Conservation (phyloP, 2,797 vertebrate genomes). For the Emydoidea blandingii region DNA sequence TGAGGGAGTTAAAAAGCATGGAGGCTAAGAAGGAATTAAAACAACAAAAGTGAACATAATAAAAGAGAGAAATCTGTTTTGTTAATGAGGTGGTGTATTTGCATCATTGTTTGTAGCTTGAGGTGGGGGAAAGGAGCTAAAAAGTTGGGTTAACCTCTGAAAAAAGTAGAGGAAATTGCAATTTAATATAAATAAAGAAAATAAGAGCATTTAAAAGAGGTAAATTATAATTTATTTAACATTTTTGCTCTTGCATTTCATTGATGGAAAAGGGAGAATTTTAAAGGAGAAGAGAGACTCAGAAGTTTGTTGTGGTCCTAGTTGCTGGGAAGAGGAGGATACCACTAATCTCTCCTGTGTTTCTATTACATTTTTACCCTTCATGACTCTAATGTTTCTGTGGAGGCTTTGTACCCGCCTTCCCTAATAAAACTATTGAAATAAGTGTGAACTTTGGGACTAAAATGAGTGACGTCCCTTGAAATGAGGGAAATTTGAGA, state of each 20-base stretch:
- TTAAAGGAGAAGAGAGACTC: neutral
- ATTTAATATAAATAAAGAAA: neutral
- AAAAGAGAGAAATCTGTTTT: neutral
- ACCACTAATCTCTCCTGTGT: neutral
- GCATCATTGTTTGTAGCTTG: neutral
- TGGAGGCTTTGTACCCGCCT: neutral
- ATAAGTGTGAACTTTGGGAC: neutral
- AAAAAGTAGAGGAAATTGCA: neutral
- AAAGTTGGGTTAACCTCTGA: neutral
- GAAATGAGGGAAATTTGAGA: neutral
- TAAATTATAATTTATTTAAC: neutral
- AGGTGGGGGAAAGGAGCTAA: neutral
- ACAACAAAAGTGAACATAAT: neutral
- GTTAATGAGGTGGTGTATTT: neutral
- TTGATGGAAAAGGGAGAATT: neutral
- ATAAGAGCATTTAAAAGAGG: neutral
- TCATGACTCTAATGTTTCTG: neutral
- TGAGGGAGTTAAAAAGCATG: neutral
- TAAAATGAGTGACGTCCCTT: neutral
- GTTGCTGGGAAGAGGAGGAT: neutral
- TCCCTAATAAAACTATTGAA: neutral
- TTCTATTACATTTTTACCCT: neutral
- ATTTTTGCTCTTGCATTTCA: neutral
- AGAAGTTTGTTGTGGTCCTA: neutral
- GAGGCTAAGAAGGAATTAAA: neutral